A percentile compares a stretch with the other conserved stretches of the same genome.
These are phyloP conservation scores for Greenwoodochromis staneri DNA, from an alignment of 2,113 vertebrate species.

Conservation along the genomic window DNA sequence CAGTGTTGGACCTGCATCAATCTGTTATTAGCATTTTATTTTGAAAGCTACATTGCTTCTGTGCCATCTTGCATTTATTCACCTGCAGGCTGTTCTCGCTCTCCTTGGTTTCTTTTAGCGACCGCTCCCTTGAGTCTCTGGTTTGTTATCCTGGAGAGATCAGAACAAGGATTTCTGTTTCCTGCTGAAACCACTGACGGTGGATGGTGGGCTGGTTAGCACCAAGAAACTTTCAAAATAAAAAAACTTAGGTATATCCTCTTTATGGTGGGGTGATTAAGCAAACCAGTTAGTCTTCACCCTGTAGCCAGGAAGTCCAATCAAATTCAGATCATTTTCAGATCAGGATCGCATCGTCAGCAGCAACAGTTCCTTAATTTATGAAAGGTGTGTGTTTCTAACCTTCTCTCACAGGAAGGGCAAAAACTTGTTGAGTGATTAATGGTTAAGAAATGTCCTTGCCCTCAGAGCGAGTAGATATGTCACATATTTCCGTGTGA, in stretches of 20 bases:
- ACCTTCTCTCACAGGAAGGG: not conserved
- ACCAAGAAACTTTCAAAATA: not conserved
- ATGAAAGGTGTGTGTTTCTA: not conserved
- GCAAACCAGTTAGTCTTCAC: not conserved
- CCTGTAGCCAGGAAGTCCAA: not conserved
- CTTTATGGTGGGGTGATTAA: rapidly evolving
- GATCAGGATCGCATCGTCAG: not conserved
- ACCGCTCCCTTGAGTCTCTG: not conserved
- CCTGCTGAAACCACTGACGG: not conserved
- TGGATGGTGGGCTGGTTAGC: not conserved
- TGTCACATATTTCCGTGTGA: not conserved
- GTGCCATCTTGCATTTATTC: not conserved
- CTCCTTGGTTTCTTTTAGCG: not conserved
- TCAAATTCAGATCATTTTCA: not conserved
- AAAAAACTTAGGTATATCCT: not conserved
- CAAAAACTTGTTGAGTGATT: not conserved
- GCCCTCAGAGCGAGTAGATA: not conserved
- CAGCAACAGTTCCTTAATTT: not conserved
- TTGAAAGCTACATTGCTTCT: not conserved
- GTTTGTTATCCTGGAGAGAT: not conserved
- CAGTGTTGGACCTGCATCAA: not conserved
- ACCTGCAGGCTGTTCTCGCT: not conserved
- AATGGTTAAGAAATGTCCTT: rapidly evolving
- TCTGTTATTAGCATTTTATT: not conserved
- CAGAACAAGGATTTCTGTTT: not conserved